Conservation (phyloP, 2,797 vertebrate genomes). For the Hydrocynus forskahlii region DNA sequence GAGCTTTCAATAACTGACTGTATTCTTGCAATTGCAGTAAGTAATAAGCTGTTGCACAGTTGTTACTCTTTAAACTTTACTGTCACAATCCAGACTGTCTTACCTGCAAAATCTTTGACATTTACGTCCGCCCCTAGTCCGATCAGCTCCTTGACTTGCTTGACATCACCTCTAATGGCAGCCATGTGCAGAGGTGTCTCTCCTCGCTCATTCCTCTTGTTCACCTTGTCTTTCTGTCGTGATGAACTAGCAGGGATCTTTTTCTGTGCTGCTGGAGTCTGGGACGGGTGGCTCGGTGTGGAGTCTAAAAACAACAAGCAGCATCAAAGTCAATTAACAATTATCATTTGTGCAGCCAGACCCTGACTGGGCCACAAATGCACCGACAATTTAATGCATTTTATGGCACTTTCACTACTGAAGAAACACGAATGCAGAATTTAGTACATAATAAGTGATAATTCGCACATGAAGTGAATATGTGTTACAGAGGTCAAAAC, state of each 20-base stretch:
- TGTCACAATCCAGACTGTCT: background rate
- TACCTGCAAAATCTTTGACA: constrained; percentile 99
- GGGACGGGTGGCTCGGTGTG: constrained; percentile 92
- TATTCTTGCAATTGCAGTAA: too few species aligned
- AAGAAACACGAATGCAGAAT: too few species aligned
- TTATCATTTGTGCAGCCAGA: background rate
- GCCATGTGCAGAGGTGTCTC: constrained; percentile 98
- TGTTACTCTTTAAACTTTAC: background rate
- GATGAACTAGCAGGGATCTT: constrained; percentile 90
- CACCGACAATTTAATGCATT: background rate
- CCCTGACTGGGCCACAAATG: background rate
- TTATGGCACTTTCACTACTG: background rate
- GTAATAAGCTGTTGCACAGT: background rate
- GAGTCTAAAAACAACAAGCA: constrained; percentile 79
- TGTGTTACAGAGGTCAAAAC: background rate
- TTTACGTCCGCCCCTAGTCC: constrained; percentile 97
- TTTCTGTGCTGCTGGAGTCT: constrained; percentile 90
- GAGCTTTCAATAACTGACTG: background rate
- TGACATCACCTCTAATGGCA: constrained; percentile 95
- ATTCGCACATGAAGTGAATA: too few species aligned
- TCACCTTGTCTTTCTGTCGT: constrained; percentile 98
- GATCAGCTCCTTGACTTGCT: constrained; percentile 97
- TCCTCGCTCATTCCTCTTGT: constrained; percentile 97
- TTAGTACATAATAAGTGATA: too few species aligned
- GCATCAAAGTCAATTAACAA: background rate